Percentiles rank a stretch among this genome's conserved stretches.
Conservation (phyloP, 2,888 invertebrate genomes). For the Trileptium ribeirensis region DNA sequence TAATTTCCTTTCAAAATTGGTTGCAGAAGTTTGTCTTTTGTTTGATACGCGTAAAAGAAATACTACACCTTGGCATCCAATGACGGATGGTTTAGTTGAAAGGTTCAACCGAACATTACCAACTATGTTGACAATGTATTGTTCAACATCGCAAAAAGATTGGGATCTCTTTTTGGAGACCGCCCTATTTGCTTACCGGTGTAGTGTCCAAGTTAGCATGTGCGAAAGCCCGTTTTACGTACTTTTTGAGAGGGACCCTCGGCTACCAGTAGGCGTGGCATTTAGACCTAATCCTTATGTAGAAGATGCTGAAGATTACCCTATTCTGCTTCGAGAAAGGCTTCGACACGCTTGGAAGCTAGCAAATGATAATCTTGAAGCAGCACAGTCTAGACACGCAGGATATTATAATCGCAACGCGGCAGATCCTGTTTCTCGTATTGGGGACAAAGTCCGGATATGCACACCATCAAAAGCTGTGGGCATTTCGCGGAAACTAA, state of each 20-base stretch:
- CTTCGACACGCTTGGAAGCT: not conserved
- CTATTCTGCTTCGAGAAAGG: not conserved
- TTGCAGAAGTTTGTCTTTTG: not conserved
- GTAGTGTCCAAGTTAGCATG: not conserved
- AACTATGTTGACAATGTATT: conserved; percentile 15
- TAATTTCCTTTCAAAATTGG: conserved; percentile 3
- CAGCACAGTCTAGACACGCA: not conserved
- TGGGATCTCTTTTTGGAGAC: conserved; percentile 4
- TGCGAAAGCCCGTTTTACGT: conserved; percentile 1
- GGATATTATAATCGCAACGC: not conserved
- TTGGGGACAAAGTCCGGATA: not conserved
- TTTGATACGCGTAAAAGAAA: conserved; percentile 9
- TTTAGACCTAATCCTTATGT: not conserved
- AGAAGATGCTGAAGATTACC: not conserved
- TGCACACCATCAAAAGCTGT: not conserved
- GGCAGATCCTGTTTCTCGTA: not conserved
- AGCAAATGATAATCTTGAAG: not conserved
- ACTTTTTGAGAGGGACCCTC: conserved; percentile 14
- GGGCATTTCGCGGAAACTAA: not conserved
- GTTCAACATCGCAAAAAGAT: not conserved
- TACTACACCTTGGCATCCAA: conserved; percentile 11
- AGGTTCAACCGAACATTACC: conserved; percentile 19
- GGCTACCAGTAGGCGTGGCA: conserved; percentile 12
- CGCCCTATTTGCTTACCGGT: conserved; percentile 13
- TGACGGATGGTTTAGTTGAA: not conserved